These are phyloP conservation scores for Aricia agestis DNA, from an alignment of 1,140 invertebrate species.

Conservation along the genomic window DNA sequence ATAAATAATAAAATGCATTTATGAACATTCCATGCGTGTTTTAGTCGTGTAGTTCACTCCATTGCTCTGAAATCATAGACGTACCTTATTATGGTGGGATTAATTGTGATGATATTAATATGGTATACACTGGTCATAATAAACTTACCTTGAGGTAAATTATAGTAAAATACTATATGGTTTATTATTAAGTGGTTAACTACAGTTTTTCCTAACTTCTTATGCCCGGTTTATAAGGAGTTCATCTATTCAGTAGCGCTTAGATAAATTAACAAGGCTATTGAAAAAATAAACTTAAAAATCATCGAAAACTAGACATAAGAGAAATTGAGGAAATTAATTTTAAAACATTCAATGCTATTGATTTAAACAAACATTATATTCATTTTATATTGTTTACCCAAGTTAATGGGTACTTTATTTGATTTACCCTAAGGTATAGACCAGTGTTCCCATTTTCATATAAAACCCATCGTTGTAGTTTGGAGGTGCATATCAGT, in stretches of 20 bases:
- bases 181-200: not conserved
- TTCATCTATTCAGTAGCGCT: too few relatives aligned
- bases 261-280: too few relatives aligned
- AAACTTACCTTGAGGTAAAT: not conserved
- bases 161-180: not conserved
- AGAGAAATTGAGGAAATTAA: too few relatives aligned
- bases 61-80: not conserved
- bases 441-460: slow-evolving; percentile 8
- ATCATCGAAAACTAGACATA: too few relatives aligned
- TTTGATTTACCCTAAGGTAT: not conserved
- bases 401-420: not conserved
- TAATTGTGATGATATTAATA: not conserved
- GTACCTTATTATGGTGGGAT: not conserved
- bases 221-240: too few relatives aligned
- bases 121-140: not conserved
- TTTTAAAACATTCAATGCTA: too few relatives aligned
- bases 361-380: not conserved
- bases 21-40: slow-evolving; percentile 11
- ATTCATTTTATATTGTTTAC: not conserved
- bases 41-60: not conserved
- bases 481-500: slow-evolving; percentile 53
- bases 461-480: slow-evolving; percentile 19
- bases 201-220: not conserved
- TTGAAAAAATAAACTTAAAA: too few relatives aligned
- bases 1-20: not conserved